Conservation (phyloP, 2,888 invertebrate genomes). For the Drosophila silvestris region DNA sequence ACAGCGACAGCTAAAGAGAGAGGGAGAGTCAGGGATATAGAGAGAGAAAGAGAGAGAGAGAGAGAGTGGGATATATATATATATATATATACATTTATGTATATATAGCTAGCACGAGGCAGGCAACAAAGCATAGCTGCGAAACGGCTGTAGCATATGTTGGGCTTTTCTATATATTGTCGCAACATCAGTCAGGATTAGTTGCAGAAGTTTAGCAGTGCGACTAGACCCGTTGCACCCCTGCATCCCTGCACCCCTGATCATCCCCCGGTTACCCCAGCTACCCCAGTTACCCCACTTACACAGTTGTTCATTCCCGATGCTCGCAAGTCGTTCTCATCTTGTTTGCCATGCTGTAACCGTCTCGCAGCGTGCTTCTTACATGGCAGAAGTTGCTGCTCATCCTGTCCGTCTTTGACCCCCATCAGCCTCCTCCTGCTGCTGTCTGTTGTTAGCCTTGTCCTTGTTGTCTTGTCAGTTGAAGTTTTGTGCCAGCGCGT, state of each 20-base stretch:
- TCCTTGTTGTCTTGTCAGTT: slow-evolving; percentile 75
- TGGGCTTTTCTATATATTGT: slow-evolving; percentile 75
- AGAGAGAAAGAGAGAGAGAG: background rate
- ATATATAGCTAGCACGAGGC: slow-evolving; percentile 34
- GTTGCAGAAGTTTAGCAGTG: slow-evolving; percentile 73
- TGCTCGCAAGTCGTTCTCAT: slow-evolving; percentile 56
- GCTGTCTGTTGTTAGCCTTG: slow-evolving; percentile 65
- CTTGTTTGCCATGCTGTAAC: slow-evolving; percentile 76
- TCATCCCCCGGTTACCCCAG: background rate
- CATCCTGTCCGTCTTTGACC: slow-evolving; percentile 25
- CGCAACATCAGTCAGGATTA: slow-evolving; percentile 78
- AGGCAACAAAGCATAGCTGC: slow-evolving; percentile 75
- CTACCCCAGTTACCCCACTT: background rate
- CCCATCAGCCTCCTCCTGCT: background rate
- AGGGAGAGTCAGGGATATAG: background rate
- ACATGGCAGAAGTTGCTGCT: slow-evolving; percentile 63
- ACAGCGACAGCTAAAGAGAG: background rate
- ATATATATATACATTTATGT: too few relatives aligned
- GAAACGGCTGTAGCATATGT: slow-evolving; percentile 72
- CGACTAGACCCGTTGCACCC: slow-evolving; percentile 42
- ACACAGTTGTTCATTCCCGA: slow-evolving; percentile 6
- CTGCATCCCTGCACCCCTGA: background rate
- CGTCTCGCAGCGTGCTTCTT: slow-evolving; percentile 70
- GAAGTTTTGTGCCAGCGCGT: slow-evolving; percentile 56
- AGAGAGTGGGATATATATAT: background rate